phyloP scores from a whole-genome alignment of 2,888 invertebrate species.

The Rhimphoctona megacephalus region DNA sequence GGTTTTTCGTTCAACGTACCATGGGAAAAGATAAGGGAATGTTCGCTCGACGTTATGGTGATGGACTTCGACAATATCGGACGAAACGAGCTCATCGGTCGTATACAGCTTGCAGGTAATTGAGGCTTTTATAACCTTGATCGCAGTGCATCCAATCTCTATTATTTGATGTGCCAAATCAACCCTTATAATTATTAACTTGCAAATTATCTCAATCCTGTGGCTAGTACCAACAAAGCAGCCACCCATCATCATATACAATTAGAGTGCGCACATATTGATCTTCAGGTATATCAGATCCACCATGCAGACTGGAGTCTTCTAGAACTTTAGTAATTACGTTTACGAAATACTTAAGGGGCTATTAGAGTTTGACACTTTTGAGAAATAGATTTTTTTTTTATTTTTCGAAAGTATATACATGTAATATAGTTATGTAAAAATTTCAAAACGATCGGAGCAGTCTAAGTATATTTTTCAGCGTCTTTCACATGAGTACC shows the following conservation, averaged over 20 bases:
- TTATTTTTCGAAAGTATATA: too few relatives aligned
- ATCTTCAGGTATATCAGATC: neutral
- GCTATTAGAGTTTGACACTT: too few relatives aligned
- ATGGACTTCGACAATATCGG: conserved; percentile 99
- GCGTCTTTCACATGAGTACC: too few relatives aligned
- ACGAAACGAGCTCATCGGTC: conserved; percentile 95
- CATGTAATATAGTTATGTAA: too few relatives aligned
- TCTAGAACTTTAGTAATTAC: conserved; percentile 33
- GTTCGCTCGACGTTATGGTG: conserved; percentile 96
- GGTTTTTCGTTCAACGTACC: conserved; percentile 98
- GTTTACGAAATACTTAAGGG: conserved; percentile 47
- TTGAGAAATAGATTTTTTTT: too few relatives aligned
- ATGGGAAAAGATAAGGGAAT: conserved; percentile 98
- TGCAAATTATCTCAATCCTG: neutral
- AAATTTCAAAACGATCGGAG: too few relatives aligned
- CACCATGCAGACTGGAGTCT: neutral
- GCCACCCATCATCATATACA: neutral
- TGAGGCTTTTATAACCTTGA: neutral
- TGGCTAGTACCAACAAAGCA: neutral
- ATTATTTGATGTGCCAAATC: neutral
- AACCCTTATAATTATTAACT: neutral
- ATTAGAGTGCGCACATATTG: neutral
- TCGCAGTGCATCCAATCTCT: neutral
- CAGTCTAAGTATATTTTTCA: too few relatives aligned
- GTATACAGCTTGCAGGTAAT: conserved; percentile 95